Conservation (phyloP, 2,797 vertebrate genomes). For the Onychomys torridus region DNA sequence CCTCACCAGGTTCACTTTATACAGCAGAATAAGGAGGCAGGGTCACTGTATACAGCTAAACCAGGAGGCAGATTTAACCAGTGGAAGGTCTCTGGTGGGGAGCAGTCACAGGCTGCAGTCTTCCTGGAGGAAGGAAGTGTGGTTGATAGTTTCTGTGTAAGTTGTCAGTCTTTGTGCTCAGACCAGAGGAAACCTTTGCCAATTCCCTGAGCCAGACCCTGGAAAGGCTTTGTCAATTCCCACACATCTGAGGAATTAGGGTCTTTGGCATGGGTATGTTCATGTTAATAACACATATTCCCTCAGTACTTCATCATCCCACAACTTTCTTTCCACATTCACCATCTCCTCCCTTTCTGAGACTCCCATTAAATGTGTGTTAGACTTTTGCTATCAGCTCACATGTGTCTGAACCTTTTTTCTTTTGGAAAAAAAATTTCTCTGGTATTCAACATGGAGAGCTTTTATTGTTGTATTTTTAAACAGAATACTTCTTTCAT, state of each 20-base stretch:
- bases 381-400: not conserved
- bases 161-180: not conserved
- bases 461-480: not conserved
- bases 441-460: not conserved
- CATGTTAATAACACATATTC: not conserved
- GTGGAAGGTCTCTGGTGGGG: not conserved
- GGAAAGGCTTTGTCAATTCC: not conserved
- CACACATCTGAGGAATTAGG: not conserved
- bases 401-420: not conserved
- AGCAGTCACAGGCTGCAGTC: not conserved
- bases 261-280: not conserved
- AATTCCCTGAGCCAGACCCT: not conserved
- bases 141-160: not conserved
- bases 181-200: not conserved
- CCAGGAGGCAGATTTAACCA: not conserved
- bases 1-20: not conserved
- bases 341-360: not conserved
- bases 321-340: not conserved
- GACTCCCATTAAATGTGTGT: not conserved
- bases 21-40: not conserved
- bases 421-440: not conserved
- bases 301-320: not conserved
- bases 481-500: not conserved
- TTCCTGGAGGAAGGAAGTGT: not conserved
- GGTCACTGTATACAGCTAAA: not conserved